Conservation (phyloP, 2,888 invertebrate genomes). For the Oeneis ivallda region DNA sequence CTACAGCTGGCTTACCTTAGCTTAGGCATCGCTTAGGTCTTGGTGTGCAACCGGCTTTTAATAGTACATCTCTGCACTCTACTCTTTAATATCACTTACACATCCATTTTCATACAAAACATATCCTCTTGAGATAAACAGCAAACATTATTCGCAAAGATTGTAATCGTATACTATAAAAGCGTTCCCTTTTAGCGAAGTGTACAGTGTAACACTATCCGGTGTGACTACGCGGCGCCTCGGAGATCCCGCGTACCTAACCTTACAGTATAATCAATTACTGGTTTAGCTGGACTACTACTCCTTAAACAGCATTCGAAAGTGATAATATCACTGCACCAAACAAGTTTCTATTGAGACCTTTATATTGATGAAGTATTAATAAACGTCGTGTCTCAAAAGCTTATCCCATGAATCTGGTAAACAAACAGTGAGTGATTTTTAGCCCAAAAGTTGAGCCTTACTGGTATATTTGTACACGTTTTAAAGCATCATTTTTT, state of each 20-base stretch:
- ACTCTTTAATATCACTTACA: slow-evolving; percentile 13
- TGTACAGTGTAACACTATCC: slow-evolving; percentile 26
- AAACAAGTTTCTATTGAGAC: background rate
- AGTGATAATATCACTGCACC: background rate
- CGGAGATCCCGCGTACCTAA: slow-evolving; percentile 7
- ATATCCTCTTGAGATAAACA: slow-evolving; percentile 26
- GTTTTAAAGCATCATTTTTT: no score
- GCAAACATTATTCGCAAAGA: slow-evolving; percentile 29
- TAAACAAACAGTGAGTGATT: no score
- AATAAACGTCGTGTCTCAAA: no score
- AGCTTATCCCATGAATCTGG: no score
- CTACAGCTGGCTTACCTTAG: no score
- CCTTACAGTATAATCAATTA: slow-evolving; percentile 2
- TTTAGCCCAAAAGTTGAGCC: no score
- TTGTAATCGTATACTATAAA: slow-evolving; percentile 33
- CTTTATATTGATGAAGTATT: no score
- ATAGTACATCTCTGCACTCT: background rate
- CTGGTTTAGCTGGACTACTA: slow-evolving; percentile 7
- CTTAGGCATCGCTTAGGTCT: no score
- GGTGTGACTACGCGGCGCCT: slow-evolving; percentile 21
- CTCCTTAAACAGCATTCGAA: background rate
- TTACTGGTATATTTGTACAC: no score
- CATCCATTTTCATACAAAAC: slow-evolving; percentile 21
- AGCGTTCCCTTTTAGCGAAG: slow-evolving; percentile 23
- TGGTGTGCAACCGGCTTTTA: no score